Evolutionary conservation across 1,140 invertebrate genomes (phyloP).

Genomic region (Artemia franciscana): DNA sequence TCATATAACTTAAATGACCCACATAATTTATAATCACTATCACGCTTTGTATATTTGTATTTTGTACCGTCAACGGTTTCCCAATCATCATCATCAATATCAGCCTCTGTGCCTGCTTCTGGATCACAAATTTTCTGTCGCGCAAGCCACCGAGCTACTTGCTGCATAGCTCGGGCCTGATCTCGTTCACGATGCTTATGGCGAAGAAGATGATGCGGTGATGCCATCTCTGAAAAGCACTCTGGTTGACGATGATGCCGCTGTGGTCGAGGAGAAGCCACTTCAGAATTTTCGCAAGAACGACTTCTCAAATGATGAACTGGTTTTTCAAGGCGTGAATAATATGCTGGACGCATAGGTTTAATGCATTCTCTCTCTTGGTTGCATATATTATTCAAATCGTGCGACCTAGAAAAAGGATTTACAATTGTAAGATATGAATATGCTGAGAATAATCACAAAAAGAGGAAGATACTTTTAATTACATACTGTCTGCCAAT

Average conservation of each 20-base stretch:
- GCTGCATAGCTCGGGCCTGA: conserved; percentile 40
- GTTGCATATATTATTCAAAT: conserved; percentile 2
- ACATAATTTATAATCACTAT: background rate
- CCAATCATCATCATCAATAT: background rate
- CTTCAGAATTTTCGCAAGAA: background rate
- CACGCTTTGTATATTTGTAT: conserved; percentile 8
- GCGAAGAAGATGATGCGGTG: conserved; percentile 31
- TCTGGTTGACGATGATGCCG: conserved; percentile 12
- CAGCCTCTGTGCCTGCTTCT: conserved; percentile 6
- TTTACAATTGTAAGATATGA: too few species aligned
- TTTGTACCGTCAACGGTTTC: background rate
- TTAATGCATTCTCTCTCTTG: conserved; percentile 16
- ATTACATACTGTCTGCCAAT: too few species aligned
- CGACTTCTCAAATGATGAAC: conserved; percentile 7
- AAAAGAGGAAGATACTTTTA: too few species aligned
- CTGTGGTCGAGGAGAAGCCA: conserved; percentile 3
- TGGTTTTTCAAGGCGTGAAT: background rate
- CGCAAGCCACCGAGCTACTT: conserved; percentile 26
- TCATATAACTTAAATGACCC: background rate
- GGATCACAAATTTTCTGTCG: conserved; percentile 17
- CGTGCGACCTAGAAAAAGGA: background rate
- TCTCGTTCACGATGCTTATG: conserved; percentile 39
- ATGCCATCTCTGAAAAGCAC: conserved; percentile 9
- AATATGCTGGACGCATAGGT: conserved; percentile 7
- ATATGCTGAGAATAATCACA: too few species aligned